Evolutionary conservation across 1,140 invertebrate genomes (phyloP).

Genomic region (Lysiphlebus fabarum): DNA sequence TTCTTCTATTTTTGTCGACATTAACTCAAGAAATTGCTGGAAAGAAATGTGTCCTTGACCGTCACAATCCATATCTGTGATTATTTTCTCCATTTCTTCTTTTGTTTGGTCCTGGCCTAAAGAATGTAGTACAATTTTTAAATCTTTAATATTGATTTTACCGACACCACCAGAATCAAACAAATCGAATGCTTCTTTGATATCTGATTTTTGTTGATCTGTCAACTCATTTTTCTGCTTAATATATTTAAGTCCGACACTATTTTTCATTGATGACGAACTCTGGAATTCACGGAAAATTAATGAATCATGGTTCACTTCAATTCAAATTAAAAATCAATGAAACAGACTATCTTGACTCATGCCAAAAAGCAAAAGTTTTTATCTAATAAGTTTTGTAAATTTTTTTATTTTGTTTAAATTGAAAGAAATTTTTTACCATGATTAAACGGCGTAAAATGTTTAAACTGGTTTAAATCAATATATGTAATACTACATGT

Average conservation of each 20-base stretch:
- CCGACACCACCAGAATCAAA: conserved; percentile 88
- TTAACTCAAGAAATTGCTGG: conserved; percentile 87
- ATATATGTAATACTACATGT: too few species aligned
- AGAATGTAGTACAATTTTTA: conserved; percentile 90
- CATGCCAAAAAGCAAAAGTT: too few species aligned
- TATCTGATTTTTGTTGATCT: conserved; percentile 87
- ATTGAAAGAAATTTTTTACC: too few species aligned
- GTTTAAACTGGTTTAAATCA: too few species aligned
- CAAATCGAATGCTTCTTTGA: conserved; percentile 92
- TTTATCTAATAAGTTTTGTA: too few species aligned
- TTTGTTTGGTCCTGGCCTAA: conserved; percentile 95
- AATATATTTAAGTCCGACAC: conserved; percentile 58
- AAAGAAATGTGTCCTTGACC: conserved; percentile 80
- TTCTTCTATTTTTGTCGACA: conserved; percentile 93
- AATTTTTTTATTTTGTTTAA: too few species aligned
- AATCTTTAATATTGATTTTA: conserved; percentile 85
- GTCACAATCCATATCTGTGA: conserved; percentile 86
- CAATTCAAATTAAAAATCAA: too few species aligned
- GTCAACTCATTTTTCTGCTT: conserved; percentile 76
- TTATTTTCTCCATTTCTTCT: conserved; percentile 95
- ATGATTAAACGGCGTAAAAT: too few species aligned
- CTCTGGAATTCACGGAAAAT: too few species aligned
- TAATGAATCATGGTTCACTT: too few species aligned
- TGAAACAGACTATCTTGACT: too few species aligned
- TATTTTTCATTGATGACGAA: conserved; percentile 39